Evolutionary conservation across 2,888 invertebrate genomes (phyloP), one percentile per base, ranked within the genome.

Genomic region (Ctenicera cuprea): DNA sequence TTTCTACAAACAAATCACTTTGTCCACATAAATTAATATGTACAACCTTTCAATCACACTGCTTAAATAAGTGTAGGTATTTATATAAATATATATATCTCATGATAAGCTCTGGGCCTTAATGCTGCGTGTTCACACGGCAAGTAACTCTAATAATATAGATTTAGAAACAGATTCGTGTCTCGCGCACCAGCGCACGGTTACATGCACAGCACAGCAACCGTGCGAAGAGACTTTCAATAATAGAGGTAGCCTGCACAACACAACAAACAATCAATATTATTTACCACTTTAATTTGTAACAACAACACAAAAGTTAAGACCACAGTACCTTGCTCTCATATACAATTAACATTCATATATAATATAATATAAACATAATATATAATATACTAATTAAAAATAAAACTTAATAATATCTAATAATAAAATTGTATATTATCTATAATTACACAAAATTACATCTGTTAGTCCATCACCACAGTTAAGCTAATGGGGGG

Each of bases 21-120:
- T 85, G 83, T 86, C 85, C 86, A 86, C 86, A 87, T 86, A 87
- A 86, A 86, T 87, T 86, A 81, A 85, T 86, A 87, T 87, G 82
- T 87, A 87, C 86, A 87, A 86, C 85, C 85, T 84, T 82, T 85
- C 85, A 86, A 86, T 86, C 86, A 86, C 86, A 85, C 86, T 85
- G 85, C 84, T 86, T 86, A 85, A 85, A 85, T 85, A 85, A 84
- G 83, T 85, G 85, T 85, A 85, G 83, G 83, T 84, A 83, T 84
- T 84, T 84, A 84, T 84, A 84, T 84, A 85, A 81, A 84, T 81
- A 83, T 82, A 82, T 83, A 82, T 82, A 83, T 84, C 80, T 84
- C 80, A 81, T 83, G 80, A 82, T 83, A 85, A 85, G 85, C 85
- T 84, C 84, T 82, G 83, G 83, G 82, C 83, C 83, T 82, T 80